Evolutionary conservation across 2,888 invertebrate species (phyloP).

Genomic region (Dasysyrphus tricinctus): DNA sequence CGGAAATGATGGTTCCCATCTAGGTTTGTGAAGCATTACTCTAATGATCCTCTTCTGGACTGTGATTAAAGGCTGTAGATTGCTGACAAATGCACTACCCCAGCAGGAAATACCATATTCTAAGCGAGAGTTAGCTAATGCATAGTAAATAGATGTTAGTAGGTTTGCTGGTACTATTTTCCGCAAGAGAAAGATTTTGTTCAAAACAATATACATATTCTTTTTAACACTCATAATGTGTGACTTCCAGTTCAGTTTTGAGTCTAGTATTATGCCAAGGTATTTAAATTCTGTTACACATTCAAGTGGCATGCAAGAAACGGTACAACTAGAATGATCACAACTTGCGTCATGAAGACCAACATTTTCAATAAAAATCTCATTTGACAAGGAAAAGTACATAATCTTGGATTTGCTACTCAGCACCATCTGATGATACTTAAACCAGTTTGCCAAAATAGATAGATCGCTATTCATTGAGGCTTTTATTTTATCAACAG

Average conservation of each 20-base stretch:
- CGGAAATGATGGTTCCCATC: too few species aligned
- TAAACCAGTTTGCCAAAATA: too few species aligned
- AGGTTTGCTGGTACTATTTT: not conserved
- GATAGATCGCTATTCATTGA: too few species aligned
- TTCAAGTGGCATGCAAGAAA: not conserved
- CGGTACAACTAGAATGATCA: not conserved
- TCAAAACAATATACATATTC: not conserved
- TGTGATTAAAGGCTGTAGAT: not conserved
- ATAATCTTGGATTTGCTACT: not conserved
- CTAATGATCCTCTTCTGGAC: not conserved
- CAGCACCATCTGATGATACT: too few species aligned
- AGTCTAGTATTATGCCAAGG: not conserved
- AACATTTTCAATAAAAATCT: not conserved
- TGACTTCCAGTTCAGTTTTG: not conserved
- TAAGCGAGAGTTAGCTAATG: too few species aligned
- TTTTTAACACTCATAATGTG: not conserved
- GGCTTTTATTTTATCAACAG: too few species aligned
- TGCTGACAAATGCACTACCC: too few species aligned
- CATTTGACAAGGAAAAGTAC: not conserved
- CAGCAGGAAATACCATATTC: too few species aligned
- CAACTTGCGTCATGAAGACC: not conserved
- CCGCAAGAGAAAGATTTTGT: not conserved
- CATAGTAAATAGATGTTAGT: not conserved
- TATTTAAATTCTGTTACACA: not conserved
- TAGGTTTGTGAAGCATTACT: not conserved